phyloP scores from a whole-genome alignment of 2,113 vertebrate genomes.

The Leucoraja erinaceus region DNA sequence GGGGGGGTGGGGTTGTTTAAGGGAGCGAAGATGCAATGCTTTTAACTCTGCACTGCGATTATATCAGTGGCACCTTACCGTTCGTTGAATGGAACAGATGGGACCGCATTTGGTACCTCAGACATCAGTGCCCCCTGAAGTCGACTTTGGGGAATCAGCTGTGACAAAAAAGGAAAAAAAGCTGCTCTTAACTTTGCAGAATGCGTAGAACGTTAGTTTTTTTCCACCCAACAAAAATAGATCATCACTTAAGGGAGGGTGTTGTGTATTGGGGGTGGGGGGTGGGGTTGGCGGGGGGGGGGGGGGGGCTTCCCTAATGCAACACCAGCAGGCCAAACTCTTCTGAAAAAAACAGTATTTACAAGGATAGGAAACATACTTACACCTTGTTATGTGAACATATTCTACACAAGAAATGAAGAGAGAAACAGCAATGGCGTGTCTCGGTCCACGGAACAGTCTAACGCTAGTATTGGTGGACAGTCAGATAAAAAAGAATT shows the following conservation, averaged over 20 bases:
- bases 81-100: background rate
- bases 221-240: no score
- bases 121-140: conserved; percentile 30
- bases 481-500: background rate
- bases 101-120: background rate
- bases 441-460: background rate
- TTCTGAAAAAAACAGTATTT: background rate
- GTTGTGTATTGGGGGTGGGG: background rate
- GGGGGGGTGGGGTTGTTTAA: background rate
- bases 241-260: no score
- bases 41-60: background rate
- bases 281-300: no score
- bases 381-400: background rate
- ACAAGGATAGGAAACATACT: background rate
- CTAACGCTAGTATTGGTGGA: background rate
- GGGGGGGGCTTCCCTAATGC: background rate
- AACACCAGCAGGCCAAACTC: background rate
- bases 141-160: background rate
- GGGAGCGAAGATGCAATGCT: background rate
- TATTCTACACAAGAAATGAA: background rate
- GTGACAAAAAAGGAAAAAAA: background rate
- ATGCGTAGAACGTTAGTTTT: background rate
- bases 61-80: background rate
- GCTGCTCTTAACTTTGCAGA: background rate
- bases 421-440: background rate